A percentile compares a stretch with the other conserved stretches of the same genome.
phyloP scores from a whole-genome alignment of 2,113 vertebrate species.

The Chamaea fasciata region DNA sequence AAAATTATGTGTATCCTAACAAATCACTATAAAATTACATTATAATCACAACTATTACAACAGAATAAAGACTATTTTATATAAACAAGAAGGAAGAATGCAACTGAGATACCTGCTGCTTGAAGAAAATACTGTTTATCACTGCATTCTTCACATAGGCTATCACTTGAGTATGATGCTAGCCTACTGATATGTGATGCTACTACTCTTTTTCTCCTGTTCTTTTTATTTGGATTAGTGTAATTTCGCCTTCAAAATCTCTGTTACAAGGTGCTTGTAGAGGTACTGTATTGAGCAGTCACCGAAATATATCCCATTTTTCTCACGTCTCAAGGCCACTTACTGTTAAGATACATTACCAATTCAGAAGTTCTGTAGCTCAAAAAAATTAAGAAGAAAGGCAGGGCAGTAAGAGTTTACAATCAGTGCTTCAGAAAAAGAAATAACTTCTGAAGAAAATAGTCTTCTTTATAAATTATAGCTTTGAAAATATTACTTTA shows the following conservation, averaged over 20 bases:
- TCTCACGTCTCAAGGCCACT: not conserved
- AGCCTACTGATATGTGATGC: not conserved
- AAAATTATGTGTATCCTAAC: not conserved
- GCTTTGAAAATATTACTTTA: not conserved
- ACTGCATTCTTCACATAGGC: not conserved
- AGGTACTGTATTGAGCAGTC: not conserved
- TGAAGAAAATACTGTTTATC: not conserved
- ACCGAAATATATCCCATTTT: not conserved
- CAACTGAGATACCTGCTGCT: not conserved
- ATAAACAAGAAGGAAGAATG: not conserved
- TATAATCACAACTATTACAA: not conserved
- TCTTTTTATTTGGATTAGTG: not conserved
- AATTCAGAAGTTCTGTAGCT: not conserved
- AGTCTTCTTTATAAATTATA: not conserved
- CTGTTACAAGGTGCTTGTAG: not conserved
- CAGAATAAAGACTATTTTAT: not conserved
- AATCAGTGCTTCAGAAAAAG: not conserved
- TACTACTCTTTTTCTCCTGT: not conserved
- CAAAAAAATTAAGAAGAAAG: not conserved
- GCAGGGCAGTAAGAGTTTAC: not conserved
- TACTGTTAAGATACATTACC: not conserved
- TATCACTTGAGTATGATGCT: not conserved
- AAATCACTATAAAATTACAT: not conserved
- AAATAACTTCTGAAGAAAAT: not conserved
- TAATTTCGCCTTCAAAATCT: not conserved